These are phyloP conservation scores for Plagiodera versicolora DNA, from an alignment of 2,888 invertebrate species.

Conservation along the genomic window DNA sequence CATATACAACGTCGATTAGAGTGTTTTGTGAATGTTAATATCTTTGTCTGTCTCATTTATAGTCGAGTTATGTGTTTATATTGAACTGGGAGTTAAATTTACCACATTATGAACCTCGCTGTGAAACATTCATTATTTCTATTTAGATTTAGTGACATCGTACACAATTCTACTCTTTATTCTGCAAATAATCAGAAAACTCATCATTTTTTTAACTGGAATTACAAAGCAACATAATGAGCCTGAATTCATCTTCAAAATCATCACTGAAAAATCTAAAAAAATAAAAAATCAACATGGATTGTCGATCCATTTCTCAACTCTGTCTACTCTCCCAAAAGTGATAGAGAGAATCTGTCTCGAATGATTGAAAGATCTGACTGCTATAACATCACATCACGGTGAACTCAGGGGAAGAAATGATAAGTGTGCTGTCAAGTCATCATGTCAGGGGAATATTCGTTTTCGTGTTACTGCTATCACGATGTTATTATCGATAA, in stretches of 20 bases:
- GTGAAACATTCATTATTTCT: not conserved
- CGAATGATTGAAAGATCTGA: constrained; percentile 54
- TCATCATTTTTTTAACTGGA: no score
- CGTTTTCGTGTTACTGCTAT: constrained; percentile 36
- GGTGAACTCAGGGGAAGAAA: constrained; percentile 48
- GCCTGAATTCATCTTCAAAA: no score
- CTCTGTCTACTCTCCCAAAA: constrained; percentile 30
- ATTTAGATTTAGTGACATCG: not conserved
- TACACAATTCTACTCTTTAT: not conserved
- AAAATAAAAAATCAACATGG: no score
- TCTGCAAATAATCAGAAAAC: no score
- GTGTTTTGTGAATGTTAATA: constrained; percentile 32
- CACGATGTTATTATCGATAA: constrained; percentile 35
- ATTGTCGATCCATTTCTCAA: constrained; percentile 22
- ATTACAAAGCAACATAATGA: no score
- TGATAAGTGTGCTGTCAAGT: constrained; percentile 53
- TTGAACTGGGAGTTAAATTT: constrained; percentile 32
- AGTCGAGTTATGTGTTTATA: constrained; percentile 35
- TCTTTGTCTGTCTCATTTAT: constrained; percentile 31
- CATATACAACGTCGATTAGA: constrained; percentile 21
- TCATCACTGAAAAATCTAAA: no score
- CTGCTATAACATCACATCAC: constrained; percentile 57
- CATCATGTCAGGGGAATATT: constrained; percentile 48
- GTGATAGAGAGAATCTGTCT: constrained; percentile 48
- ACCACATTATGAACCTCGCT: constrained; percentile 29